These are phyloP conservation scores for Etheostoma perlongum DNA, from an alignment of 2,797 vertebrate genomes.

Conservation along the genomic window DNA sequence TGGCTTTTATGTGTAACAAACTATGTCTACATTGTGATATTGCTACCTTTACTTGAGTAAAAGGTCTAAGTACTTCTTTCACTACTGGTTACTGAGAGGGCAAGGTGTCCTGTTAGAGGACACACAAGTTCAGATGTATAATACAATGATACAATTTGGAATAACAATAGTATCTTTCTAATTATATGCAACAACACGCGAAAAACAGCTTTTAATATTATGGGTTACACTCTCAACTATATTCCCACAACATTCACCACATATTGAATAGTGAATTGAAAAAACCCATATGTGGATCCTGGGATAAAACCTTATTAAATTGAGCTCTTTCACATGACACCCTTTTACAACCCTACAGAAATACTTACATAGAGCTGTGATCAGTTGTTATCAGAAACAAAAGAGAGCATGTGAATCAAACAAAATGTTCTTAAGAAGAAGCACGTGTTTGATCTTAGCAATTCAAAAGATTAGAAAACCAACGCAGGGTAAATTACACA, in stretches of 20 bases:
- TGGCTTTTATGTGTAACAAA: not conserved
- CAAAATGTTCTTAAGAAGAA: slow-evolving; percentile 57
- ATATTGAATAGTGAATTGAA: not conserved
- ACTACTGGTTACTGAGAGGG: not conserved
- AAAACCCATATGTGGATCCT: not conserved
- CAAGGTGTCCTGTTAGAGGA: not conserved
- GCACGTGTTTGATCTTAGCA: slow-evolving; percentile 77
- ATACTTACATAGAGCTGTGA: slow-evolving; percentile 52
- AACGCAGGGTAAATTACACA: slow-evolving; percentile 75
- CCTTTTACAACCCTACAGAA: slow-evolving; percentile 43
- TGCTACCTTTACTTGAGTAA: not conserved
- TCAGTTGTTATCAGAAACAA: slow-evolving; percentile 74
- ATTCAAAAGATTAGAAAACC: slow-evolving; percentile 81
- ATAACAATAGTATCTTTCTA: not conserved
- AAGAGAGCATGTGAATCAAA: slow-evolving; percentile 72
- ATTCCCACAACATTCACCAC: not conserved
- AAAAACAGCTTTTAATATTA: not conserved
- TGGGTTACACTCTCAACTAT: not conserved
- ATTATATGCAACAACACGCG: not conserved
- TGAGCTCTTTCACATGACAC: slow-evolving; percentile 2
- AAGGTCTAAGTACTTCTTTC: not conserved
- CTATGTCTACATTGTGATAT: not conserved
- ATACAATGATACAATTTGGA: not conserved
- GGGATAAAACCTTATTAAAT: slow-evolving; percentile 9
- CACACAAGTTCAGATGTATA: not conserved